These are phyloP conservation scores for Maconellicoccus hirsutus DNA, from an alignment of 1,140 invertebrate species.

Conservation along the genomic window DNA sequence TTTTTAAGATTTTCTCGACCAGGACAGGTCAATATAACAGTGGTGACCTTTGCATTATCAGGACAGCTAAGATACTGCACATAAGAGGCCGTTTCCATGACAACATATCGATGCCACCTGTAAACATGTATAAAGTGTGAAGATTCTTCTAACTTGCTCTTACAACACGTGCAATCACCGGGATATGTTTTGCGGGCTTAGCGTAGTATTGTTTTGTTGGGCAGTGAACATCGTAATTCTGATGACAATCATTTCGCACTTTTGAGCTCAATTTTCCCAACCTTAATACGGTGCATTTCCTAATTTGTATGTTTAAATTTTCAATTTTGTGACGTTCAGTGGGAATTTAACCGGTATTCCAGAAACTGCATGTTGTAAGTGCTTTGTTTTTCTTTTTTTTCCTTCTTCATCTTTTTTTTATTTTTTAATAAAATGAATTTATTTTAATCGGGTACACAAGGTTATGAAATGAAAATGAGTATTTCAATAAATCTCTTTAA, in stretches of 20 bases:
- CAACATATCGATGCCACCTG: slow-evolving; percentile 13
- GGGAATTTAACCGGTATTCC: not conserved
- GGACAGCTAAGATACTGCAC: slow-evolving; percentile 4
- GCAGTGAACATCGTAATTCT: not conserved
- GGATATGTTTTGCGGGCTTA: slow-evolving; percentile 6
- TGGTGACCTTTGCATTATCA: slow-evolving; percentile 14
- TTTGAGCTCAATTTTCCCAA: not conserved
- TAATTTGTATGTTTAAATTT: too few species aligned
- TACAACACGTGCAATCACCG: slow-evolving; percentile 16
- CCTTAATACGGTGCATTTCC: too few species aligned
- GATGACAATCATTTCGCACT: not conserved
- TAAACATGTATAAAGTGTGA: slow-evolving; percentile 19
- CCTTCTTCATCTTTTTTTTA: not conserved
- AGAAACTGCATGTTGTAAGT: not conserved
- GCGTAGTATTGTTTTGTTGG: not conserved
- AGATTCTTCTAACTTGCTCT: slow-evolving; percentile 17
- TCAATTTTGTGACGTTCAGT: not conserved
- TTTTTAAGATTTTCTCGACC: not conserved
- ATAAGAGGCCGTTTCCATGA: slow-evolving; percentile 20
- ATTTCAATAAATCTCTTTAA: too few species aligned
- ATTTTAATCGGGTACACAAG: too few species aligned
- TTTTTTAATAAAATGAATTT: not conserved
- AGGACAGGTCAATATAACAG: not conserved
- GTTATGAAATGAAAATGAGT: too few species aligned
- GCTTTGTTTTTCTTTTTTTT: not conserved